These are phyloP conservation scores for Leuciscus waleckii DNA, from an alignment of 2,797 vertebrate species.

Conservation along the genomic window DNA sequence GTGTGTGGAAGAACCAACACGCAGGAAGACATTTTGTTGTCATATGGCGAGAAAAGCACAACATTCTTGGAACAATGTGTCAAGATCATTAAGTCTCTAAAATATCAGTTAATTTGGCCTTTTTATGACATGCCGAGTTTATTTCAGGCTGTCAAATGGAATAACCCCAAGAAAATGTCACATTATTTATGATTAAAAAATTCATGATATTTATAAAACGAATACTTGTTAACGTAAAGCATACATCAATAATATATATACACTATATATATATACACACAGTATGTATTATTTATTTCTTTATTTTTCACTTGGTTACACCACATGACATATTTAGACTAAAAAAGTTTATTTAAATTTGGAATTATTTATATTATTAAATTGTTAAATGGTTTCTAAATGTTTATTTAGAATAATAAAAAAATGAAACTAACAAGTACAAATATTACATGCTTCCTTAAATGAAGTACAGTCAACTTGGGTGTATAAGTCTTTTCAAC, in stretches of 20 bases:
- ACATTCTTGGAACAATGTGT: no score
- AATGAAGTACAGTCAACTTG: background rate
- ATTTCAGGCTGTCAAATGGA: background rate
- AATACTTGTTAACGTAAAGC: no score
- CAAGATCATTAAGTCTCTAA: background rate
- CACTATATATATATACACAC: no score
- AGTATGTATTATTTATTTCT: background rate
- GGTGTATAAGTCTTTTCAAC: background rate
- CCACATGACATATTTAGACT: background rate
- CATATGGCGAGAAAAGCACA: background rate
- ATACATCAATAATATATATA: no score
- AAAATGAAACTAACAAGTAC: background rate
- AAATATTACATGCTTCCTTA: background rate
- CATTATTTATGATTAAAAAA: background rate
- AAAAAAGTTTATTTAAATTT: background rate
- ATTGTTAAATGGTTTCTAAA: background rate
- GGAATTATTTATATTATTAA: background rate
- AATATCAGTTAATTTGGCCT: background rate
- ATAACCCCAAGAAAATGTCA: background rate
- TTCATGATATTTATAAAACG: no score
- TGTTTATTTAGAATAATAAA: background rate
- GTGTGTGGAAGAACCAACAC: background rate
- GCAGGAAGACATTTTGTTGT: background rate
- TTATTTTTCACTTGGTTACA: no score
- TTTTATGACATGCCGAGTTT: background rate